Evolutionary conservation across 23 tunicate genomes (phyloP), one percentile per base, ranked within the genome.

Genomic region (Trididemnum nubilum): DNA sequence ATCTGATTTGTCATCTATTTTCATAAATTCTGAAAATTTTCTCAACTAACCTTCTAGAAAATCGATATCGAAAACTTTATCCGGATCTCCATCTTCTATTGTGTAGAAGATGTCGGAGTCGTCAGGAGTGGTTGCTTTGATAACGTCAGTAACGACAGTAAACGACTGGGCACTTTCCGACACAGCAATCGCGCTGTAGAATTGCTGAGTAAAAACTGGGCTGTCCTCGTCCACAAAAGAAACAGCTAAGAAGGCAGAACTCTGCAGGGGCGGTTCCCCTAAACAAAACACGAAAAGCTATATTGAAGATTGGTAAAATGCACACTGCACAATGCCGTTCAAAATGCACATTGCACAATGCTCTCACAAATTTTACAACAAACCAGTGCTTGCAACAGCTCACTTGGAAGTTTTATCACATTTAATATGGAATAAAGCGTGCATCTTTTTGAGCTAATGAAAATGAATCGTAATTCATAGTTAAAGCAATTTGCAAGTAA

Each of bases 11-110:
- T n/a, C n/a, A n/a, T n/a, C n/a, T n/a, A n/a, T n/a, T n/a, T n/a
- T n/a, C n/a, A n/a, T n/a, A n/a, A n/a, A n/a, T n/a, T n/a, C n/a
- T n/a, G n/a, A n/a, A n/a, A n/a, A n/a, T n/a, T n/a, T n/a, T n/a
- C n/a, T n/a, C 3, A 61, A 61, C 67, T n/a, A 1, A 81, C 91
- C 91, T 58, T 77, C 67, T 1, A 36, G 36, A 63, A 72, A 80
- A 40, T 87, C 91, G 32, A 87, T 81, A 38, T 87, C 91, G 36
- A 87, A 87, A 54, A 72, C 57, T 30, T 73, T 78, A 29, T 30
- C 35, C 12, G 81, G 39, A 60, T 87, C 85, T 12, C 91, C 91
- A 35, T 70, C 52, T 73, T 73, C 82, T 33, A 87, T 87, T 1
- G 85, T 51, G 72, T 87, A 87, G 71, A 19, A 80, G 3, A 87